Evolutionary conservation across 2,888 invertebrate genomes (phyloP), one percentile per base, ranked within the genome.

Genomic region (Carabus problematicus): DNA sequence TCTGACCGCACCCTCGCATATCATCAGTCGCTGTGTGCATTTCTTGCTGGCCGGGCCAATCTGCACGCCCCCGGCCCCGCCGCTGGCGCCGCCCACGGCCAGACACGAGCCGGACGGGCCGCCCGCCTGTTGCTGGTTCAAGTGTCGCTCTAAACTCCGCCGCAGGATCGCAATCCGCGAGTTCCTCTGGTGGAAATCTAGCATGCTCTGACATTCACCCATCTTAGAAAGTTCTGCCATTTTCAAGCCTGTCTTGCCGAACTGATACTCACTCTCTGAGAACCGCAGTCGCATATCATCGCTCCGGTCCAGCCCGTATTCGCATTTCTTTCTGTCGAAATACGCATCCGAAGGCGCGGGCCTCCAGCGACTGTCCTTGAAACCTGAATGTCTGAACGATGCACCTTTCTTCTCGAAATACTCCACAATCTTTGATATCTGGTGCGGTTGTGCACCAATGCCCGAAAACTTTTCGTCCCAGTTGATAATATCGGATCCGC

Each of bases 1-100:
- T 77, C 89, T 87, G 70, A 94, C 94, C 62, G 94, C 94, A 73
- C 94, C 94, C 78, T 94, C 94, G 81, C 94, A 94, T 42, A 94
- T 87, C 78, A 90, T 88, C 73, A 93, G 85, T 55, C 92, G 83
- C 76, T 88, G 89, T 73, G 84, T 84, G 75, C 87, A 86, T 71
- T 86, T 84, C 45, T 72, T 72, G 61, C 59, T 72, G 47, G 55
- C 45, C 8, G 80, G 79, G 16, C 79, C 77, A 41, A 9, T 52
- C 76, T 76, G 41, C 78, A 78, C 62, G 79, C 75, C 58, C 75
- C 79, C 1, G 79, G 79, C 41, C 75, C 75, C 56, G 75, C 78
- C 78, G 58, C 77, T 73, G 70, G 77, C 81, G 74, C 74, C 72
- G 19, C 74, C 74, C 73, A 79, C 75, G 74, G 82, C 73, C 78